These are phyloP conservation scores for Aphelocoma californica DNA, from an alignment of 2,797 vertebrate genomes.

Conservation along the genomic window DNA sequence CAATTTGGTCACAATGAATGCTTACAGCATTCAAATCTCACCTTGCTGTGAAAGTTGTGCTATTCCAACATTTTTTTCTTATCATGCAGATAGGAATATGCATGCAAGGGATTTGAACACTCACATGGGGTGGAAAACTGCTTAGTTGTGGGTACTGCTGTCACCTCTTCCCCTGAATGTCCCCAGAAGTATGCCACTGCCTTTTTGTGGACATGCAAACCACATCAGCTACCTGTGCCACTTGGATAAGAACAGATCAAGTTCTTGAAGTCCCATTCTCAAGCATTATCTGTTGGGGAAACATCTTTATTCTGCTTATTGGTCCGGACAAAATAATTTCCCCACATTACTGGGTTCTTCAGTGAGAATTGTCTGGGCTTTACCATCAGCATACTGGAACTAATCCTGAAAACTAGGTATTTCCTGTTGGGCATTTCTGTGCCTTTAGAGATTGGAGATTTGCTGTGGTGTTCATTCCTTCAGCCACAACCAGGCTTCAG, in stretches of 20 bases:
- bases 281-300: not conserved
- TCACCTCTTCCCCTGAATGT: not conserved
- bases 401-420: not conserved
- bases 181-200: not conserved
- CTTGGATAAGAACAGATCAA: not conserved
- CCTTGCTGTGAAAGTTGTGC: not conserved
- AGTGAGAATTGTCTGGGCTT: not conserved
- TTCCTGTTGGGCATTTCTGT: not conserved
- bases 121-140: not conserved
- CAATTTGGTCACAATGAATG: accelerated
- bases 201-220: not conserved
- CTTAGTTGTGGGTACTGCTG: not conserved
- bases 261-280: not conserved
- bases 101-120: not conserved
- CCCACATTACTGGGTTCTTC: not conserved
- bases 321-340: not conserved
- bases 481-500: not conserved
- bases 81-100: not conserved
- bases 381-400: not conserved
- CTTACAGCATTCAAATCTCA: not conserved
- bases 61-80: not conserved
- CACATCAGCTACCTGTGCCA: accelerated
- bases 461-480: not conserved
- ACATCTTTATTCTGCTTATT: not conserved
- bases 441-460: not conserved